A percentile compares a stretch with the other conserved stretches of the same genome.
These are phyloP conservation scores for Erpobdella octoculata DNA, from an alignment of 2,888 invertebrate species.

Conservation along the genomic window DNA sequence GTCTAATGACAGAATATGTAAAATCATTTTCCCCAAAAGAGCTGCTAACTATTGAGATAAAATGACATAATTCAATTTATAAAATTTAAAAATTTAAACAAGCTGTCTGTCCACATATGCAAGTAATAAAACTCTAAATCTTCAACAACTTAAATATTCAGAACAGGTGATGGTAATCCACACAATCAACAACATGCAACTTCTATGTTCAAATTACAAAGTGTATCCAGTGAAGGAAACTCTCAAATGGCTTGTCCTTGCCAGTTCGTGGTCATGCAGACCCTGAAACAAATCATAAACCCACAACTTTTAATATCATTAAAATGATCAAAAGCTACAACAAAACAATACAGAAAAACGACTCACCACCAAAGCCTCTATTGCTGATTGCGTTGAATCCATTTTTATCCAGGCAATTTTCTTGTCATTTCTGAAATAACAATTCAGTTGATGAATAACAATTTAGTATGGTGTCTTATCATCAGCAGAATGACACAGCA, in stretches of 20 bases:
- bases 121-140: no score
- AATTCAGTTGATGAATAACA: neutral
- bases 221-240: conserved; percentile 22
- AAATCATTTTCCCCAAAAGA: no score
- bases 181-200: no score
- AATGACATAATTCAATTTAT: no score
- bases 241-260: conserved; percentile 15
- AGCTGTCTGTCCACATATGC: no score
- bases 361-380: conserved; percentile 19
- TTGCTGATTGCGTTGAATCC: conserved; percentile 15
- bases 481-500: neutral
- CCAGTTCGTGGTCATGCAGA: conserved; percentile 19
- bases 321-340: neutral
- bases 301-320: neutral
- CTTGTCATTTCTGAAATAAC: conserved; percentile 7
- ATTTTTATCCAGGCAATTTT: conserved; percentile 27
- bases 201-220: no score
- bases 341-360: neutral
- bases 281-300: conserved; percentile 4
- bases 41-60: no score
- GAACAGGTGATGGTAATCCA: no score
- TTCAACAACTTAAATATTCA: no score
- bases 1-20: no score
- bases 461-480: no score
- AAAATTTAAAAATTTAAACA: no score